Evolutionary conservation across 2,113 vertebrate genomes (phyloP).

Genomic region (Xiphophorus maculatus): DNA sequence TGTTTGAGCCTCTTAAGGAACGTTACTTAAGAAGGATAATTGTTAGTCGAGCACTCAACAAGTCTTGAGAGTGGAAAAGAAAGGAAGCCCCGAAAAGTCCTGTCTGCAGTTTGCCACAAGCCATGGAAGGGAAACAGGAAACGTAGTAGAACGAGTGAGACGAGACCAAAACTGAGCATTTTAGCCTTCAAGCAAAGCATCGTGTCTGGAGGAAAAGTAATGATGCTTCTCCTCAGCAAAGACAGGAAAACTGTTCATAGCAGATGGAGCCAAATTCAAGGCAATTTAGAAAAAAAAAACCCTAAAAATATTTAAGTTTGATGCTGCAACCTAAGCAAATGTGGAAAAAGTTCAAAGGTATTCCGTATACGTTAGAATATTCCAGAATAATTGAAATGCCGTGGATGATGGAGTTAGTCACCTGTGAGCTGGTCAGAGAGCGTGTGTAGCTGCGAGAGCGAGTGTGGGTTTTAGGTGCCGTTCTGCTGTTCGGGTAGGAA

Average conservation of each 20-base stretch:
- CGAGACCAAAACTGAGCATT: too few species aligned
- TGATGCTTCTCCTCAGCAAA: neutral
- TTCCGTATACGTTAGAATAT: neutral
- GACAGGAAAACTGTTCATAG: neutral
- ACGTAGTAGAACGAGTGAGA: too few species aligned
- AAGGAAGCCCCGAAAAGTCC: too few species aligned
- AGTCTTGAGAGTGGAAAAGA: too few species aligned
- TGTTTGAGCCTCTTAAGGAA: neutral
- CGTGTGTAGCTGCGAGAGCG: slow-evolving; percentile 92
- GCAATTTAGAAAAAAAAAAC: too few species aligned
- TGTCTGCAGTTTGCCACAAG: too few species aligned
- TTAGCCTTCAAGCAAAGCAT: too few species aligned
- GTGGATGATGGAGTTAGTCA: slow-evolving; percentile 52
- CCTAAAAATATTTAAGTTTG: too few species aligned
- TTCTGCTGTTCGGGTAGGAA: slow-evolving; percentile 87
- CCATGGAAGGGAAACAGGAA: too few species aligned
- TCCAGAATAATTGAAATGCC: neutral
- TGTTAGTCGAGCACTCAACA: neutral
- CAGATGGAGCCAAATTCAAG: too few species aligned
- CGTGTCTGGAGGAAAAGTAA: neutral
- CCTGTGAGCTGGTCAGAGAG: slow-evolving; percentile 96
- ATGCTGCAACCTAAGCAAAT: neutral
- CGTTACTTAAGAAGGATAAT: neutral
- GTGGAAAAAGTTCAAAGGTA: neutral
- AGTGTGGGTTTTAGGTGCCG: slow-evolving; percentile 89